Evolutionary conservation across 2,888 invertebrate genomes (phyloP).

Genomic region (Hypomecis atomaria): DNA sequence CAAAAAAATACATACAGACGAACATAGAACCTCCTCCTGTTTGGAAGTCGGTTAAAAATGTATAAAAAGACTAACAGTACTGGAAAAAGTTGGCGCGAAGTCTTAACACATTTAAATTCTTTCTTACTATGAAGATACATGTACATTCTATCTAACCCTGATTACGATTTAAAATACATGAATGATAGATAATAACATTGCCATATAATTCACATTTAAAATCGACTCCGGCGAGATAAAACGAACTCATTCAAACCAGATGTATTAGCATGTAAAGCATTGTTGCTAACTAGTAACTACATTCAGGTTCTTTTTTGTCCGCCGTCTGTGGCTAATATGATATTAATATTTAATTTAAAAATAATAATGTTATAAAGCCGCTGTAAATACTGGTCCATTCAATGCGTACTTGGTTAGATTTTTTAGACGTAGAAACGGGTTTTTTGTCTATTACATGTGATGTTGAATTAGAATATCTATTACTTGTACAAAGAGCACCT

Average conservation of each 20-base stretch:
- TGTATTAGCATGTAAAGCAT: slow-evolving; percentile 22
- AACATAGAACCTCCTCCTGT: too few species aligned
- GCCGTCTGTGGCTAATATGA: slow-evolving; percentile 27
- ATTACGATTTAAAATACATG: slow-evolving; percentile 27
- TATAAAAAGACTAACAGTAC: too few species aligned
- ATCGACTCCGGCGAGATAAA: slow-evolving; percentile 19
- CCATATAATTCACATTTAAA: slow-evolving; percentile 18
- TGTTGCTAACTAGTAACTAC: slow-evolving; percentile 29
- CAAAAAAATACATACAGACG: too few species aligned
- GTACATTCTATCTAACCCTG: slow-evolving; percentile 9
- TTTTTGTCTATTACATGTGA: slow-evolving; percentile 15
- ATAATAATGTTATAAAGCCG: slow-evolving; percentile 31
- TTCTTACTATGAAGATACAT: too few species aligned
- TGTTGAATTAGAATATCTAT: slow-evolving; percentile 33
- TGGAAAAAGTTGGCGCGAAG: too few species aligned
- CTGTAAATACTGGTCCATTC: slow-evolving; percentile 25
- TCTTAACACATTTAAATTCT: too few species aligned
- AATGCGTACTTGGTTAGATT: slow-evolving; percentile 25
- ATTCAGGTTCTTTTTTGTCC: slow-evolving; percentile 19
- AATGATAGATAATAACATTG: slow-evolving; percentile 13
- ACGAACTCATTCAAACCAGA: slow-evolving; percentile 23
- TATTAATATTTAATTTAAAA: slow-evolving; percentile 36
- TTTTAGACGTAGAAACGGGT: slow-evolving; percentile 26
- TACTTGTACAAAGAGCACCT: slow-evolving; percentile 31
- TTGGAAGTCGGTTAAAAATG: too few species aligned